Conservation (phyloP, 2,113 vertebrate species). For the Centropristis striata region DNA sequence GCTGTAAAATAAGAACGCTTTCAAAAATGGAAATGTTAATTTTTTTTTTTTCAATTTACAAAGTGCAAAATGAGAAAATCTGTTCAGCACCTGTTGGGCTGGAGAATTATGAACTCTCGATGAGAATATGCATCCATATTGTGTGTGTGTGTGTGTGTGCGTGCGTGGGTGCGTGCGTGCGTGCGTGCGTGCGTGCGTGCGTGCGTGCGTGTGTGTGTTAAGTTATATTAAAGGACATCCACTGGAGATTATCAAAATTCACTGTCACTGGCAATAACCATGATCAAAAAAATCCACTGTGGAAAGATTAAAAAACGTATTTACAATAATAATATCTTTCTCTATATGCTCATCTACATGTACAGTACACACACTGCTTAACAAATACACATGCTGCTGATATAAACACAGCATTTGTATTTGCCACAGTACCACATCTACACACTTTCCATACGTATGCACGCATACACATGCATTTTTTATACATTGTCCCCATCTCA, state of each 20-base stretch:
- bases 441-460: not conserved
- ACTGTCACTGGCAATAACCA: not conserved
- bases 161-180: not conserved
- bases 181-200: too few relatives aligned
- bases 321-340: not conserved
- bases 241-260: not conserved
- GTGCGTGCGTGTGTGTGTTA: too few relatives aligned
- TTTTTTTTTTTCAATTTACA: too few relatives aligned
- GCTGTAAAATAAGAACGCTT: too few relatives aligned
- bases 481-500: slow-evolving; percentile 17
- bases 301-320: not conserved
- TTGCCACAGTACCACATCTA: not conserved
- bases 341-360: not conserved
- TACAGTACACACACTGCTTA: not conserved
- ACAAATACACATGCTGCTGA: not conserved
- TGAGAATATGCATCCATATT: not conserved
- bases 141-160: not conserved
- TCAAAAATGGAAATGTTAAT: too few relatives aligned
- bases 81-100: slow-evolving; percentile 13
- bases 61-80: too few relatives aligned
- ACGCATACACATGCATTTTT: slow-evolving; percentile 2
- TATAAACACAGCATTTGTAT: not conserved
- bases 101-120: not conserved
- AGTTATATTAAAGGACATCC: too few relatives aligned
- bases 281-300: not conserved